phyloP scores from a whole-genome alignment of 2,113 vertebrate genomes.

The Indicator maculatus region DNA sequence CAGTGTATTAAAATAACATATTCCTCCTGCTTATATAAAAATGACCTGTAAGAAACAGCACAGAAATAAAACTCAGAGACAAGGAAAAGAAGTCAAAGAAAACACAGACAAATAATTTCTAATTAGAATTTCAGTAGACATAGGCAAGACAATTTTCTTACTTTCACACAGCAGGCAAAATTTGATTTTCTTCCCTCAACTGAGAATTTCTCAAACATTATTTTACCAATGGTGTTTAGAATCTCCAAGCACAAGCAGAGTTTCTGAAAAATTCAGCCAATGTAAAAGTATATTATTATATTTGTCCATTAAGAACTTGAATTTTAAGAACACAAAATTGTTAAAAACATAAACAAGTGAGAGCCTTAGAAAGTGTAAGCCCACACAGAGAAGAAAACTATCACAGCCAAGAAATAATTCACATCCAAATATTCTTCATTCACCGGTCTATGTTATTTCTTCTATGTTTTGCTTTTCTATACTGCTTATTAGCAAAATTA shows the following conservation, averaged over 20 bases:
- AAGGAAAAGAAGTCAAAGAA: neutral
- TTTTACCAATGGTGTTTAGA: neutral
- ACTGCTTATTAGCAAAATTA: neutral
- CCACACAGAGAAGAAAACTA: neutral
- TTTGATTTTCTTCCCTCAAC: neutral
- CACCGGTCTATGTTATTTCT: neutral
- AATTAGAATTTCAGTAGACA: neutral
- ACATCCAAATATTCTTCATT: neutral
- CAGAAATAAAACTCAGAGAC: neutral
- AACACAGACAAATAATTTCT: neutral
- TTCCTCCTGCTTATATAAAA: neutral
- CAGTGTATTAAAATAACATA: neutral
- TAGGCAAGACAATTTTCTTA: neutral
- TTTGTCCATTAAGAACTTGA: neutral
- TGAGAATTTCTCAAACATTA: neutral
- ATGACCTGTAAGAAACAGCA: neutral
- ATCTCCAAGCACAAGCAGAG: neutral
- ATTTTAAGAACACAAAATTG: neutral
- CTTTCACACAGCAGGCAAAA: neutral
- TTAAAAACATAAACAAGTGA: neutral
- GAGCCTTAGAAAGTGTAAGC: neutral
- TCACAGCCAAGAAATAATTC: neutral
- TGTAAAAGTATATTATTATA: neutral
- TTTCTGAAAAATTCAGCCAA: neutral
- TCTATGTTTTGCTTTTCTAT: neutral